These are phyloP conservation scores for Felis catus DNA, from an alignment of 2,113 vertebrate species.

Conservation along the genomic window F.catus_Fca126_mat1.0 CM031413.1:53379501-53380000, in stretches of 20 bases:
- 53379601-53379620: not conserved
- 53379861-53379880: not conserved
- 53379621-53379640: not conserved
- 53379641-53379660: not conserved
- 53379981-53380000: not conserved
- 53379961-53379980: not conserved
- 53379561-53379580: not conserved
- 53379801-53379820: not conserved
- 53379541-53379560: not conserved
- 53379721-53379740: not conserved
- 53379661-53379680: not conserved
- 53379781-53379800: not conserved
- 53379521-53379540: not conserved
- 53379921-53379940: not conserved
- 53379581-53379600: not conserved
- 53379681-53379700: not conserved
- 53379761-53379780: not conserved
- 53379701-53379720: not conserved
- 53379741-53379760: not conserved
- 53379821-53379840: not conserved
- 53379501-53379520: not conserved
- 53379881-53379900: not conserved
- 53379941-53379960: not conserved
- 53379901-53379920: not conserved
- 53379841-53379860: not conserved